phyloP scores from a whole-genome alignment of 2,888 invertebrate species.

The Andrena bucephala region DNA sequence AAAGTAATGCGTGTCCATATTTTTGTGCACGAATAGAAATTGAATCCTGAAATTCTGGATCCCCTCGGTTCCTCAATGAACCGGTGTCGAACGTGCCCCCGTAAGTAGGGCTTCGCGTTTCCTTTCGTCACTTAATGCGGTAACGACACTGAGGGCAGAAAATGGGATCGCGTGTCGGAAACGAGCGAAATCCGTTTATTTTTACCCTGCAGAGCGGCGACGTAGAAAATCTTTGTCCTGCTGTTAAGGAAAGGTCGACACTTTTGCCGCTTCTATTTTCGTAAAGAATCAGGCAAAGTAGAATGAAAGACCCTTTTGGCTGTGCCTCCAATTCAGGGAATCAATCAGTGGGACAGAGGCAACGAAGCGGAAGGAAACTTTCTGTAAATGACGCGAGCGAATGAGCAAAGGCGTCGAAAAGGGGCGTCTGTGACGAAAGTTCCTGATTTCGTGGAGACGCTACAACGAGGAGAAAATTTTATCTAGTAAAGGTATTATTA shows the following conservation, averaged over 20 bases:
- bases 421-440: neutral
- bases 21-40: neutral
- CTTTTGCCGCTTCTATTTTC: neutral
- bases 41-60: neutral
- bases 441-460: neutral
- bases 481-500: neutral
- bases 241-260: neutral
- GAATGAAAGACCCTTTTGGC: neutral
- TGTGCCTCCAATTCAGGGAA: neutral
- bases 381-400: neutral
- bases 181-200: slow-evolving; percentile 8
- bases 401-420: no score
- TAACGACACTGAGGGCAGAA: neutral
- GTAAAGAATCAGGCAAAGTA: neutral
- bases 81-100: neutral
- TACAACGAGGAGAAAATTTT: neutral
- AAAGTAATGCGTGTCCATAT: neutral
- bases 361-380: neutral
- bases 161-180: neutral
- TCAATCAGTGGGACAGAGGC: neutral
- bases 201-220: neutral
- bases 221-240: neutral
- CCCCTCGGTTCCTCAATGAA: neutral
- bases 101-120: no score
- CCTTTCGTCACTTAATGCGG: neutral